Base-by-base conservation (phyloP, 2,888 invertebrate species). In the Eledona agricola region DNA sequence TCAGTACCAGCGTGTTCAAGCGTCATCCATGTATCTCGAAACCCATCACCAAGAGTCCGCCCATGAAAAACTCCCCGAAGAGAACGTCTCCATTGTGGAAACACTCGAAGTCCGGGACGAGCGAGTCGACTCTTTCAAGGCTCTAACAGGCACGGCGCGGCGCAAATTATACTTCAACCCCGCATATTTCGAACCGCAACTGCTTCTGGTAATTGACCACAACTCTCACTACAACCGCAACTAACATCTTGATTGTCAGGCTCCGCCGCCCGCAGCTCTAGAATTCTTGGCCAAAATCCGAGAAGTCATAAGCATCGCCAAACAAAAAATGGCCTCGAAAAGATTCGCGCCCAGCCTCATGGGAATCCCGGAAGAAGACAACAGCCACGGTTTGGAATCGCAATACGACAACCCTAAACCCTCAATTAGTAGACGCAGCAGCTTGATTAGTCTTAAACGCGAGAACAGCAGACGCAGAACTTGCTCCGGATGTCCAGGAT, bases 221-320 rank as follows among this genome's bases (percentile, higher is more conserved):
- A 28, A 34, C 9, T 5, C 2, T 9, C 28, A 4, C 28, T n/a
- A 28, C 9, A 43, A 22, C 23, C 17, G 9, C 22, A 32, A 34
- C 11, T 22, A 17, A 37, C 31, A 16, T 42, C 38, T 55, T 58
- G n/a, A n/a, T 55, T 81, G 81, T n/a, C 78, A 92, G 88, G 87
- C 91, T 62, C 95, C 95, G 11, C 94, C 95, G 29, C 89, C 91
- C 25, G 92, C 93, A 42, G 94, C 95, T 12, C 78, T 93, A 61
- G 94, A 95, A 75, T 95, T 95, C 73, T 80, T 95, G 35, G 83
- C 85, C 1, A 92, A 93, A 81, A 92, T 95, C 57, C 84, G 95
- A 55, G 93, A 93, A 80, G 93, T 94, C 3, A 93, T 94, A 63
- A 82, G 91, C 25, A 87, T 93, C 35, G 94, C 94, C 3, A 93